Evolutionary conservation across 2,888 invertebrate species (phyloP).

Genomic region (Monochamus alternatus): DNA sequence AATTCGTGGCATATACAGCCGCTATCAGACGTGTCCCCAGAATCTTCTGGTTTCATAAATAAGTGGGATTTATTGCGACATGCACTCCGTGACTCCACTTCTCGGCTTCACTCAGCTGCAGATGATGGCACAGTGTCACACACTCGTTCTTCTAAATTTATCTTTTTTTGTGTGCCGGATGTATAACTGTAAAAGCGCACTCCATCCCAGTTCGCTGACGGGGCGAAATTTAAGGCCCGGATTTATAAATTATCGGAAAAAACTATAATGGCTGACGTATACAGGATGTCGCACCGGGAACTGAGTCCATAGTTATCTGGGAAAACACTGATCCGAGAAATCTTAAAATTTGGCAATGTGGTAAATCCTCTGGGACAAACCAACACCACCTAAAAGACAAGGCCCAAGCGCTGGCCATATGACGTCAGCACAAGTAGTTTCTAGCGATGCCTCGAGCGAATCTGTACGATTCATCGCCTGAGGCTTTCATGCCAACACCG

Average conservation of each 20-base stretch:
- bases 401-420: too few relatives aligned
- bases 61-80: conserved; percentile 70
- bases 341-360: too few relatives aligned
- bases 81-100: conserved; percentile 68
- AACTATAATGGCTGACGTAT: not conserved
- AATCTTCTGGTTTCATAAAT: conserved; percentile 69
- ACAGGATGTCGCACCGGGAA: too few relatives aligned
- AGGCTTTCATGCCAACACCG: too few relatives aligned
- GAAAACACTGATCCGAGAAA: too few relatives aligned
- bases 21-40: conserved; percentile 64
- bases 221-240: not conserved
- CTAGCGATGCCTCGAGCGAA: too few relatives aligned
- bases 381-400: too few relatives aligned
- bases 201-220: conserved; percentile 8
- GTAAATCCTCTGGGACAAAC: too few relatives aligned
- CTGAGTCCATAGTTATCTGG: too few relatives aligned
- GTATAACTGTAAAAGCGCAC: conserved; percentile 13
- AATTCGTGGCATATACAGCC: conserved; percentile 60
- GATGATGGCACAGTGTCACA: conserved; percentile 67
- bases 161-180: conserved; percentile 58
- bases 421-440: too few relatives aligned
- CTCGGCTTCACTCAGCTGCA: conserved; percentile 62
- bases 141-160: conserved; percentile 62
- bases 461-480: too few relatives aligned
- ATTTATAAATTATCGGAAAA: not conserved